Percentiles rank a stretch among this genome's conserved stretches.
phyloP scores from a whole-genome alignment of 2,888 invertebrate genomes.

The Machimus atricapillus region DNA sequence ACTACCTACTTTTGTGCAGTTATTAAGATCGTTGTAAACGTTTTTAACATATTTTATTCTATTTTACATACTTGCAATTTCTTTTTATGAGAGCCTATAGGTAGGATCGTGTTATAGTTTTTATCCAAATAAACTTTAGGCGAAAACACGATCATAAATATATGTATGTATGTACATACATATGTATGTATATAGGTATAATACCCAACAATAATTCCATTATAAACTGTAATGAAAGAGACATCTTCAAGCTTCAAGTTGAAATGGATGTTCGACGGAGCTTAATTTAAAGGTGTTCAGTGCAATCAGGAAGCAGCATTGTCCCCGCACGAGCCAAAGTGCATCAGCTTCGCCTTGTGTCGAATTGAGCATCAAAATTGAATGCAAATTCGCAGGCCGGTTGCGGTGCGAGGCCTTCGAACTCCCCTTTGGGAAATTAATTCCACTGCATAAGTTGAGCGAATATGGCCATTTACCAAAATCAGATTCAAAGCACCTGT shows the following conservation, averaged over 20 bases:
- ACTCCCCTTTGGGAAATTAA: constrained; percentile 33
- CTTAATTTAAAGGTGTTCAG: not conserved
- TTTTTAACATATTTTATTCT: too few relatives aligned
- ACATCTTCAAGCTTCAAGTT: not conserved
- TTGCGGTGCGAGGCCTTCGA: not conserved
- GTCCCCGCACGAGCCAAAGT: not conserved
- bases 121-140: too few relatives aligned
- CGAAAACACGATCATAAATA: too few relatives aligned
- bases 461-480: constrained; percentile 33
- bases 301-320: not conserved
- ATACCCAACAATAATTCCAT: not conserved
- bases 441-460: constrained; percentile 7
- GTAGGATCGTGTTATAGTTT: too few relatives aligned
- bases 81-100: too few relatives aligned
- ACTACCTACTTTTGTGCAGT: too few relatives aligned
- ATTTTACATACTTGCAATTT: too few relatives aligned
- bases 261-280: not conserved
- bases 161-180: too few relatives aligned
- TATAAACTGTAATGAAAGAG: not conserved
- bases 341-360: not conserved
- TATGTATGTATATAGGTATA: not conserved
- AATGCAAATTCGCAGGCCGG: constrained; percentile 1
- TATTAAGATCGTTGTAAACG: too few relatives aligned
- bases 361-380: not conserved
- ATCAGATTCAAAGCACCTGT: constrained; percentile 28